These are phyloP conservation scores for Barbus barbus DNA, from an alignment of 2,113 vertebrate species.

Conservation along the genomic window DNA sequence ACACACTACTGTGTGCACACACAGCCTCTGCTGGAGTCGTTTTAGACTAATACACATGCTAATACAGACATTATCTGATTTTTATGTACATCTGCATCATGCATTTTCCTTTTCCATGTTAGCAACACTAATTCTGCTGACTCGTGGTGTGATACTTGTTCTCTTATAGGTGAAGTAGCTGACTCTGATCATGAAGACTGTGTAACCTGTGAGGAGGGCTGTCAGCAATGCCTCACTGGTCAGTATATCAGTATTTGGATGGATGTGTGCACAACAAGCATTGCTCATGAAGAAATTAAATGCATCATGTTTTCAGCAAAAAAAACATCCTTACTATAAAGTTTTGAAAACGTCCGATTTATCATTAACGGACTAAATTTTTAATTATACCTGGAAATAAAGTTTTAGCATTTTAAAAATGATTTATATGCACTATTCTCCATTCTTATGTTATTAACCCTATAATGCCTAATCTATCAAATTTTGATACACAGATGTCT, in stretches of 20 bases:
- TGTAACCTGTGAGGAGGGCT: constrained; percentile 84
- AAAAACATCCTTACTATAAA: neutral
- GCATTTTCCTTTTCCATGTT: neutral
- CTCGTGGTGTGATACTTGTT: neutral
- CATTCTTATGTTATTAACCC: neutral
- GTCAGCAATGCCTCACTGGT: constrained; percentile 81
- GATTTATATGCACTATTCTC: neutral
- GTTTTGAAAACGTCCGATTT: neutral
- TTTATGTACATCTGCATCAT: neutral
- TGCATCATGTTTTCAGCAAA: neutral
- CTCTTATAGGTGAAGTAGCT: constrained; percentile 75
- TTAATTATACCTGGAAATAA: neutral
- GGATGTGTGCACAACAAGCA: too few relatives aligned
- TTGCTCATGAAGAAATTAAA: too few relatives aligned
- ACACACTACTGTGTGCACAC: constrained; percentile 20
- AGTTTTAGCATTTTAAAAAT: neutral
- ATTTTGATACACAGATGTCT: too few relatives aligned
- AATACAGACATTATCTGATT: neutral
- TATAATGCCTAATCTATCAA: too few relatives aligned
- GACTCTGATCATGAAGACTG: constrained; percentile 76
- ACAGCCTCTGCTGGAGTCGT: neutral
- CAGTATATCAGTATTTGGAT: constrained; percentile 58
- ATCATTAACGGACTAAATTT: neutral
- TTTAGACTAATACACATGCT: neutral
- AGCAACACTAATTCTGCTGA: neutral